These are phyloP conservation scores for Passer montanus DNA, from an alignment of 2,113 vertebrate species.

Conservation along the genomic window DNA sequence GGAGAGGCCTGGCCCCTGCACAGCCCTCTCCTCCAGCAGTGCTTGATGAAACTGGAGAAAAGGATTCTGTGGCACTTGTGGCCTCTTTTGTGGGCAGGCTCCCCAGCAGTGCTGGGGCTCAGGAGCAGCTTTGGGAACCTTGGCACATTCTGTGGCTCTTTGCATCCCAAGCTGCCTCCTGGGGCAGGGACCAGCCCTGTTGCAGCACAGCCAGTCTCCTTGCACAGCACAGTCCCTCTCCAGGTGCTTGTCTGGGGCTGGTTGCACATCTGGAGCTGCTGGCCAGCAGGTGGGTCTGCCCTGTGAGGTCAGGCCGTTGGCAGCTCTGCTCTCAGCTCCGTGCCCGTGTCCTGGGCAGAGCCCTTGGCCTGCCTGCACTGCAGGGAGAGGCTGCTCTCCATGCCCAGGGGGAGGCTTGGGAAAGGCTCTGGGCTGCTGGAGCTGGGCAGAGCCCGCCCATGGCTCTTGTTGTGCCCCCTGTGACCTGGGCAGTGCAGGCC, in stretches of 20 bases:
- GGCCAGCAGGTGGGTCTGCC: background rate
- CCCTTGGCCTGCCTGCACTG: background rate
- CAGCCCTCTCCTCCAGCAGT: background rate
- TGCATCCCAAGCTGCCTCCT: background rate
- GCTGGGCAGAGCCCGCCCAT: background rate
- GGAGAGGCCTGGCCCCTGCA: background rate
- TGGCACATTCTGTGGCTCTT: background rate
- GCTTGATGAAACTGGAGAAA: background rate
- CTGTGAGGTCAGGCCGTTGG: background rate
- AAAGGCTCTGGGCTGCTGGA: background rate
- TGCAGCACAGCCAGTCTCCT: background rate
- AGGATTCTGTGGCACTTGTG: background rate
- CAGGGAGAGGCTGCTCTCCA: background rate
- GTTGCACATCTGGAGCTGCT: background rate
- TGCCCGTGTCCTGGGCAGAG: background rate
- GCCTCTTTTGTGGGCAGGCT: background rate
- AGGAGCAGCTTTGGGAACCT: background rate
- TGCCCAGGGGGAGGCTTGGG: background rate
- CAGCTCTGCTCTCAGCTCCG: background rate
- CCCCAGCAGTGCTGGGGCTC: accelerated
- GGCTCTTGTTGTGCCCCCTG: accelerated
- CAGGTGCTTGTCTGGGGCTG: background rate
- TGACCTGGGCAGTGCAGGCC: background rate
- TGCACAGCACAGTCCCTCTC: background rate
- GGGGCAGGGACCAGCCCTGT: accelerated